Percentiles rank a stretch among this genome's conserved stretches.
Evolutionary conservation across 2,888 invertebrate species (phyloP).

Genomic region (Zygaena filipendulae): DNA sequence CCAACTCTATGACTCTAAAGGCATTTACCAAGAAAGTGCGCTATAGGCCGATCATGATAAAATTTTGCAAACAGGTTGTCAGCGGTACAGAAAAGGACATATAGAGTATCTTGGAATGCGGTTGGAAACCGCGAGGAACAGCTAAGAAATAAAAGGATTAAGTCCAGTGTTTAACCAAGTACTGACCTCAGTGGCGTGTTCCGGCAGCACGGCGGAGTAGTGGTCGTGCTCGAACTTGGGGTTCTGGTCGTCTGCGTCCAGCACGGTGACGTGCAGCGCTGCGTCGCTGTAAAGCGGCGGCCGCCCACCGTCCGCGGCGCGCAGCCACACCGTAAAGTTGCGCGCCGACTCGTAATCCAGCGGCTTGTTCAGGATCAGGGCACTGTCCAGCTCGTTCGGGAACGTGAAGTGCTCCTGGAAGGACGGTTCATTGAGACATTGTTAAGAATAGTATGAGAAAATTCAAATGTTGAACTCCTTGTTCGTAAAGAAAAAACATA

Average conservation of each 20-base stretch:
- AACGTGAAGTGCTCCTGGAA: conserved; percentile 83
- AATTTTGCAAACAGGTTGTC: too few species aligned
- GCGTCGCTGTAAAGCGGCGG: conserved; percentile 84
- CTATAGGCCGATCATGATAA: too few species aligned
- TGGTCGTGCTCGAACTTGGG: conserved; percentile 82
- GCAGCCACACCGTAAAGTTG: conserved; percentile 80
- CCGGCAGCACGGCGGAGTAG: conserved; percentile 76
- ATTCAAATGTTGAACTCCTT: background rate
- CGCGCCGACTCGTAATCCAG: conserved; percentile 85
- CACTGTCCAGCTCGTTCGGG: conserved; percentile 86
- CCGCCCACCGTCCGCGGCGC: conserved; percentile 83
- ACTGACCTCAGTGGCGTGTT: conserved; percentile 61
- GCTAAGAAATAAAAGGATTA: too few species aligned
- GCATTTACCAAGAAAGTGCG: too few species aligned
- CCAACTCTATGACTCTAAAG: too few species aligned
- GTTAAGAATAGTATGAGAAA: background rate
- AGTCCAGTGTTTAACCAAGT: too few species aligned
- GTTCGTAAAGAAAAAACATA: too few species aligned
- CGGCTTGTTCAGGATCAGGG: conserved; percentile 80
- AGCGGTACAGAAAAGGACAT: too few species aligned
- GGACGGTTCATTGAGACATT: too few species aligned
- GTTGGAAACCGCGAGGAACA: too few species aligned
- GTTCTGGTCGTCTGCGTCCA: conserved; percentile 94
- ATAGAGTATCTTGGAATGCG: too few species aligned
- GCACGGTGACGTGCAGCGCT: conserved; percentile 76